Base-by-base conservation (phyloP, 2,888 invertebrate species). In the Pristionchus mayeri region DNA sequence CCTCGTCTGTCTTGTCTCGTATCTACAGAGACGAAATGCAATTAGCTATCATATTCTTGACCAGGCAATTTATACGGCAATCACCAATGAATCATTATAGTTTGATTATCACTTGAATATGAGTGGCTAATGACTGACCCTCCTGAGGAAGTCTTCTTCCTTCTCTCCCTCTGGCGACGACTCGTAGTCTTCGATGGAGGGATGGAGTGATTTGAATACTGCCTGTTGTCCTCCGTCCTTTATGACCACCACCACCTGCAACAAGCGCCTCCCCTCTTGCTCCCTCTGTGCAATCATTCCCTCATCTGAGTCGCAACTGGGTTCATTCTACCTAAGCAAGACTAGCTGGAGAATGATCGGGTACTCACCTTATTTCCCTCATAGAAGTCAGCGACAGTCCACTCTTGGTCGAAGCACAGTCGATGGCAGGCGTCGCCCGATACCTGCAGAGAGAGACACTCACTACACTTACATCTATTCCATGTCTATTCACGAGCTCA, bases 381-480 rank as follows among this genome's bases (percentile, higher is more conserved):
- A 79, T 90, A 89, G 71, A 90, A 91, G 82, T 93, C 92, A 21
- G 88, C 86, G 37, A 93, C 86, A 3, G 88, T 85, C 88, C 89
- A 92, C 71, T 91, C 90, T 48, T 87, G 63, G 30, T 85, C 79
- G 52, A 85, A 89, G 84, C 92, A 93, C 9, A 92, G 84, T n/a
- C 90, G 88, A 84, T 87, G 87, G 85, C 93, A 93, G 6, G 91
- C 87, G 84, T 92, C 92, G 18, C 93, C 93, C 7, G 90, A 88
- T 1, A 90, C 85, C 30, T 37, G 24, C 40, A 81, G 30, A 30
- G 60, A 24, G 24, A 54, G 54, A 24, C 54, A 24, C 24, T 54
- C 24, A 54, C n/a, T 54, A 54, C 9, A n/a, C n/a, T n/a, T n/a
- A n/a, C n/a, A n/a, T n/a, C n/a, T n/a, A n/a, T n/a, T n/a, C n/a